These are phyloP conservation scores for Hylaeus anthracinus DNA, from an alignment of 1,140 invertebrate genomes.

Conservation along the genomic window DNA sequence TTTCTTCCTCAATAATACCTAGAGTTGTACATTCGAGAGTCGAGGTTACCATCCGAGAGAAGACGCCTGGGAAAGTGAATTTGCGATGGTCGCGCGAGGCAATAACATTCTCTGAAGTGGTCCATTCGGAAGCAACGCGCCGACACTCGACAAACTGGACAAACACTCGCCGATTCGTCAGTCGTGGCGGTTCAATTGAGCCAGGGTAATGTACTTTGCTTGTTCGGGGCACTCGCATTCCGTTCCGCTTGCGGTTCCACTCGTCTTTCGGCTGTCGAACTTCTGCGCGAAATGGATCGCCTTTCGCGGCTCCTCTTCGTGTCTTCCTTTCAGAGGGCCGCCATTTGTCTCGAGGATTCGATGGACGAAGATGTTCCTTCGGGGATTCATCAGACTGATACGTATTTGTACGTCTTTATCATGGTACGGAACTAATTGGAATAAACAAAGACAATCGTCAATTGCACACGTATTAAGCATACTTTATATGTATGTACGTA, in stretches of 20 bases:
- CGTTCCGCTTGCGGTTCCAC: not conserved
- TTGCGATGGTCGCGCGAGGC: not conserved
- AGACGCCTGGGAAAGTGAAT: not conserved
- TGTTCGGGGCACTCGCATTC: slow-evolving; percentile 24
- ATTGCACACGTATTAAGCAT: too few species aligned
- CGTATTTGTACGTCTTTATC: too few species aligned
- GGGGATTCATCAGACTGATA: too few species aligned
- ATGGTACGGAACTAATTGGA: too few species aligned
- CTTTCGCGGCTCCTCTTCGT: not conserved
- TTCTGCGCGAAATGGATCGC: not conserved
- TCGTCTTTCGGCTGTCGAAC: not conserved
- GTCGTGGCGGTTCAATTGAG: slow-evolving; percentile 28
- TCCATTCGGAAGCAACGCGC: slow-evolving; percentile 39
- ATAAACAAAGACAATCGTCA: too few species aligned
- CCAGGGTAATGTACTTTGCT: slow-evolving; percentile 66
- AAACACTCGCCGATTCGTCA: slow-evolving; percentile 46
- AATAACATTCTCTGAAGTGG: slow-evolving; percentile 10
- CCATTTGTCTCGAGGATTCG: not conserved
- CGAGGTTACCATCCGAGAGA: too few species aligned
- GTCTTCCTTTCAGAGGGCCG: not conserved
- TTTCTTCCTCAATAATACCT: too few species aligned
- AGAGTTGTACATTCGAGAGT: too few species aligned
- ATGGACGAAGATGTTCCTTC: not conserved
- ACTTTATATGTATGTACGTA: too few species aligned
- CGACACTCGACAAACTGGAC: slow-evolving; percentile 48